Base-by-base conservation (phyloP, 2,888 invertebrate species). In the Caenorhabditis doughertyi region DNA sequence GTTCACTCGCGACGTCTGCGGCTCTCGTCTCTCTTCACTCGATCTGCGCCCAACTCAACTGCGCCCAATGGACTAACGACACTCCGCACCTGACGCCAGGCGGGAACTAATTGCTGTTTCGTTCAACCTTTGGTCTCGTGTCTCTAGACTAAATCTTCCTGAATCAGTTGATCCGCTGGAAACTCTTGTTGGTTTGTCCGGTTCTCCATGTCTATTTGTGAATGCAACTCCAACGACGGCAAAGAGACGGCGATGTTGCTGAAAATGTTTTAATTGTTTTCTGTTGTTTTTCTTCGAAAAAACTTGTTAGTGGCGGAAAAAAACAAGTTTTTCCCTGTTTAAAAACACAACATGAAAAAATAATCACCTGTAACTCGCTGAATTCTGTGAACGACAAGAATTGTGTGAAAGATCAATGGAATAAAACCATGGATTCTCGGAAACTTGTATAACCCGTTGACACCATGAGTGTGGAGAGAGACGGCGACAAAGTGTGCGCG, bases 211-310 rank as follows among this genome's bases (percentile, higher is more conserved):
- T 9, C 62, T 72, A 25, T 72, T 72, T 60, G 67, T 80, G 68
- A 86, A 89, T 4, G 86, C 89, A 0, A 91, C 87, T 27, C 89
- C 90, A 13, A 91, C 77, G 18, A 91, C 79, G 0, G 89, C 90
- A 60, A 90, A 89, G 3, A 90, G 77, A 62, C 88, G 85, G 2
- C 90, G 88, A 68, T 90, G 88, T 32, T 87, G 83, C 90, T 90
- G 42, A 58, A 86, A 49, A 25, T 42, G n/a, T n/a, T n/a, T n/a
- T 27, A 9, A 25, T 44, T 42, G 23, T 25, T 8, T 5, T 35
- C 7, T 8, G 9, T 18, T 32, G 3, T 51, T n/a, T 51, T 21
- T 1, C 0, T 21, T 5, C 4, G 1, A 49, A 51, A 25, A 4
- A 47, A n/a, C n/a, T n/a, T n/a, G n/a, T n/a, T n/a, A n/a, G n/a